Evolutionary conservation across 2,888 invertebrate species (phyloP), one percentile per base, ranked within the genome.

Genomic region (Taenaris catops): DNA sequence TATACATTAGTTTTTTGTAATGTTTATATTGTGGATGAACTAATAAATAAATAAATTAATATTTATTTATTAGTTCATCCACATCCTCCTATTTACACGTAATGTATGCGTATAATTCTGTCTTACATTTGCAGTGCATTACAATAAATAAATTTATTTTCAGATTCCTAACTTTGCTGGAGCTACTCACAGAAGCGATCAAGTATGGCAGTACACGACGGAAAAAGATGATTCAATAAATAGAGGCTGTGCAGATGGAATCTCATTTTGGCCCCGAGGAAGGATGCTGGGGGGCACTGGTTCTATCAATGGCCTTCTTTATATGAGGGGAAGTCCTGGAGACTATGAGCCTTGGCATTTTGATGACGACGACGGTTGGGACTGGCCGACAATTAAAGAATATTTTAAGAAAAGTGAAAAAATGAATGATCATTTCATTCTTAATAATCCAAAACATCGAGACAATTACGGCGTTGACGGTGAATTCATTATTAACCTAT

Each of bases 391-490:
- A 1, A 46, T 83, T 16, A 69, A 63, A 46, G 57, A 69, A 38
- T 81, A 73, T 39, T 80, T 84, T 19, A 81, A 59, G 54, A 86
- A 86, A 48, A 78, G 76, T 18, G 83, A 80, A 58, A 79, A 66
- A 48, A 54, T 80, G 1, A 39, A 78, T 1, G 83, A 84, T 24
- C 80, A 81, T 0, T 61, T 53, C 9, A 84, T 84, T 36, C 48
- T 74, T 1, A 73, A 71, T 14, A 66, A 79, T 33, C 70, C 75
- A 3, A 53, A 71, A 28, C 46, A 83, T 23, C 45, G 48, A 34
- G 57, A 73, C 42, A 60, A 84, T 38, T 81, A 88, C 34, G 88
- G 87, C 0, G 73, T 70, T 0, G 76, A 84, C 16, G 90, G 90
- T 11, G 80, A 84, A 40, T 74, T 88, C 38, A 59, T 81, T 8